A percentile compares a stretch with the other conserved stretches of the same genome.
These are phyloP conservation scores for Drosophila varians DNA, from an alignment of 1,140 invertebrate species.

Conservation along the genomic window DNA sequence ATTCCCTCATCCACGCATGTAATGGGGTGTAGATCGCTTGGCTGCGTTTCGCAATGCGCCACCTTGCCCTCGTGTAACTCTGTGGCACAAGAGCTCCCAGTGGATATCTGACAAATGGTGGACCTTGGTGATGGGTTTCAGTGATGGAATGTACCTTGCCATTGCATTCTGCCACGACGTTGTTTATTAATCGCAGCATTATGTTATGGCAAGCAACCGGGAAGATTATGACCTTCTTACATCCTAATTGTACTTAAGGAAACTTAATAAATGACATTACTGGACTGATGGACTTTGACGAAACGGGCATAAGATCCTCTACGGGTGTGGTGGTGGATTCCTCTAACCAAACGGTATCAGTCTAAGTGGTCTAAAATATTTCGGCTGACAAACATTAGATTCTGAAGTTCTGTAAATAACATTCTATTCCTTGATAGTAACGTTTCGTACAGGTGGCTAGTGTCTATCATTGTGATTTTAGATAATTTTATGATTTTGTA, in stretches of 20 bases:
- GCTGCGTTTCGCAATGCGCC: constrained; percentile 20
- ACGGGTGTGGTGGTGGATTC: constrained; percentile 28
- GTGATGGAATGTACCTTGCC: not conserved
- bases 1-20: constrained; percentile 17
- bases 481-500: not conserved
- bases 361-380: constrained; percentile 28
- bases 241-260: constrained; percentile 5
- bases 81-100: constrained; percentile 21
- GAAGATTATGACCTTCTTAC: constrained; percentile 24
- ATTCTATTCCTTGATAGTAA: constrained; percentile 26
- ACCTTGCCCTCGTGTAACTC: no score
- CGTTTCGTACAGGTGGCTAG: constrained; percentile 21
- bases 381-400: constrained; percentile 32
- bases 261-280: constrained; percentile 21
- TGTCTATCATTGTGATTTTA: constrained; percentile 22
- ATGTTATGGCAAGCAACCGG: not conserved
- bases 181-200: constrained; percentile 5
- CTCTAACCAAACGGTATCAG: constrained; percentile 30
- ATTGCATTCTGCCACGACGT: no score
- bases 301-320: constrained; percentile 22
- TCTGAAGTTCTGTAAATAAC: constrained; percentile 20
- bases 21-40: constrained; percentile 5
- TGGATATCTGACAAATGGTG: constrained; percentile 4
- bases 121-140: not conserved
- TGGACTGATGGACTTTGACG: constrained; percentile 20